Evolutionary conservation across 92 coral and sea anemone species (phyloP).

Genomic region (Desmophyllum pertusum): DNA sequence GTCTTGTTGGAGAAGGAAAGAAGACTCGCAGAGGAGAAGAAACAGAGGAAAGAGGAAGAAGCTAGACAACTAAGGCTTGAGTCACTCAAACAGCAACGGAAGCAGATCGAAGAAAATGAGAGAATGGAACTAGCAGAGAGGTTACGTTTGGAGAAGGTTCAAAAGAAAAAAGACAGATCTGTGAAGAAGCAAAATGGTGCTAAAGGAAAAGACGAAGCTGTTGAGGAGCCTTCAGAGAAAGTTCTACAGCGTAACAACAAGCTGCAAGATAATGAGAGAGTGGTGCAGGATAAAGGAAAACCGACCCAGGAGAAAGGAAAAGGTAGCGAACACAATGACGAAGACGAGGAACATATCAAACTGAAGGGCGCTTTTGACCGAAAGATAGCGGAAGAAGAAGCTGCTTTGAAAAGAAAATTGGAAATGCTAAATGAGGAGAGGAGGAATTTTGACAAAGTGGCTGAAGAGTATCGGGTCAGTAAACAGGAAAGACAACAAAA

Average conservation of each 20-base stretch:
- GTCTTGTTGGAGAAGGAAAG: background rate
- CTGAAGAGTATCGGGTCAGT: background rate
- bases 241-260: background rate
- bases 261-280: background rate
- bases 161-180: background rate
- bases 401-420: conserved; percentile 5
- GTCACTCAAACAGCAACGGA: conserved; percentile 7
- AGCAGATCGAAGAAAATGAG: conserved; percentile 3
- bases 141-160: conserved; percentile 5
- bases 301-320: background rate
- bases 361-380: background rate
- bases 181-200: conserved; percentile 7
- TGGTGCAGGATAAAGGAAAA: background rate
- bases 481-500: background rate
- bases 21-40: background rate
- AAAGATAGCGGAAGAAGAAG: conserved; percentile 11
- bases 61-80: background rate
- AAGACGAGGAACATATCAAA: background rate
- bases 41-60: background rate
- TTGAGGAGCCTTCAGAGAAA: background rate
- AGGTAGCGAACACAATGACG: background rate
- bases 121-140: background rate
- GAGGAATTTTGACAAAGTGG: conserved; percentile 16
- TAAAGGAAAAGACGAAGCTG: conserved; percentile 1
- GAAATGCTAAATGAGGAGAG: conserved; percentile 10